Base-by-base conservation (phyloP, 2,797 vertebrate genomes). In the Alauda arvensis region DNA sequence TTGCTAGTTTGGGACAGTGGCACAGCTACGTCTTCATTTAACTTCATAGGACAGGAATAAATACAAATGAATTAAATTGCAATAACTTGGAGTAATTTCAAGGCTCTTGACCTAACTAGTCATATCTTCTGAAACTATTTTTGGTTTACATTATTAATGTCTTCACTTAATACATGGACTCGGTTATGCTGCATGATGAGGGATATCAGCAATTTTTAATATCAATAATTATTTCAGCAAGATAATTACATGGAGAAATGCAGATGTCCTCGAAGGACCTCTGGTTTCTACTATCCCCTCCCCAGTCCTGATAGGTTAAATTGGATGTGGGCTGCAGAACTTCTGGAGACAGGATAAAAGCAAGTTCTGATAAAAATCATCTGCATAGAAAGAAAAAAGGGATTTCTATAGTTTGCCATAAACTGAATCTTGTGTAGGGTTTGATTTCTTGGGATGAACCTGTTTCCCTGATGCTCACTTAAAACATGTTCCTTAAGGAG, bases 391-490 rank as follows among this genome's bases (percentile, higher is more conserved):
- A 14, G 28, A 59, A 29, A 40, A 45, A 18, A 2, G 2, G 12
- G 6, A 6, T 17, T 70, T 75, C 14, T 77, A 0, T 13, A 12
- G 20, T 26, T 67, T 8, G 12, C 18, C 18, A 1, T 52, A 15
- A 40, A 1, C 4, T 28, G 46, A 33, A 9, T 31, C 18, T 26
- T 43, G 12, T 0, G 0, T 14, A 4, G 18, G 5, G 3, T 71
- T 68, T 40, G 33, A 5, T 70, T 10, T 33, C 25, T 68, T 34
- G 26, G 43, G 31, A 9, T 24, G 39, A 83, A 3, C 39, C n/a
- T 1, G 14, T 65, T 55, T 75, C 23, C 6, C 18, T 56, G 4
- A 7, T 23, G 23, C 19, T 33, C 39, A 18, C 3, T 17, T 48
- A 2, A 10, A 59, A 28, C 20, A 1, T 3, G 12, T 42, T 18